Evolutionary conservation across 2,113 vertebrate genomes (phyloP).

Genomic region (Lepus americanus): DNA sequence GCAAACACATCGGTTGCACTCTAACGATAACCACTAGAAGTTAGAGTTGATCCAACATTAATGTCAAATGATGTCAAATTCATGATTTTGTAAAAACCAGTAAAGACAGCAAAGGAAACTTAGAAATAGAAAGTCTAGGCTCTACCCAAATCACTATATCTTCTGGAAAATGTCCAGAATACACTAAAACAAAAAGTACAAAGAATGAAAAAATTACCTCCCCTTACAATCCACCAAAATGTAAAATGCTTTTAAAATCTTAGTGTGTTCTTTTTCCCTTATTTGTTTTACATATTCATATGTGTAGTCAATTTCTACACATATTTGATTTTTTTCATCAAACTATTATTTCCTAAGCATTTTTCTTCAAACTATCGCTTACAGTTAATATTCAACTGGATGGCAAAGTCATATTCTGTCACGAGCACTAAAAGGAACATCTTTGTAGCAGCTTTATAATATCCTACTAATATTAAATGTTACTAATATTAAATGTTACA

Average conservation of each 20-base stretch:
- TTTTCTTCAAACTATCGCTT: slow-evolving; percentile 17
- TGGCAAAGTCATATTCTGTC: slow-evolving; percentile 11
- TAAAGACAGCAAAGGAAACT: not conserved
- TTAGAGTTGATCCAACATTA: slow-evolving; percentile 11
- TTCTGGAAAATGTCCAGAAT: not conserved
- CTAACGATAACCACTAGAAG: not conserved
- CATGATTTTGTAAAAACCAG: not conserved
- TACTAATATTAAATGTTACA: not conserved
- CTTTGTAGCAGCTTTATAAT: not conserved
- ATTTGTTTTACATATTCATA: not conserved
- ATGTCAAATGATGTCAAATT: slow-evolving; percentile 4
- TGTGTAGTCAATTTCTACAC: not conserved
- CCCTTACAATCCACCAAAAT: slow-evolving; percentile 4
- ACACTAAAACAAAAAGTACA: slow-evolving; percentile 18
- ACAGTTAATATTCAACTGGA: slow-evolving; percentile 7
- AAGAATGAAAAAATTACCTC: not conserved
- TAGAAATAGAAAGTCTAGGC: slow-evolving; percentile 18
- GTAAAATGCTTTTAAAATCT: slow-evolving; percentile 29
- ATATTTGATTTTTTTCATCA: slow-evolving; percentile 7
- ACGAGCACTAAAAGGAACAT: not conserved
- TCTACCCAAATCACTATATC: not conserved
- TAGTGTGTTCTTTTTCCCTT: not conserved
- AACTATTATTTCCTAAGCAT: slow-evolving; percentile 8
- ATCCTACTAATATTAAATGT: slow-evolving; percentile 7
- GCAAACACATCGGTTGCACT: not conserved